Evolutionary conservation across 1,140 invertebrate species (phyloP), one percentile per base, ranked within the genome.

Genomic region (Scaptomyza montana): DNA sequence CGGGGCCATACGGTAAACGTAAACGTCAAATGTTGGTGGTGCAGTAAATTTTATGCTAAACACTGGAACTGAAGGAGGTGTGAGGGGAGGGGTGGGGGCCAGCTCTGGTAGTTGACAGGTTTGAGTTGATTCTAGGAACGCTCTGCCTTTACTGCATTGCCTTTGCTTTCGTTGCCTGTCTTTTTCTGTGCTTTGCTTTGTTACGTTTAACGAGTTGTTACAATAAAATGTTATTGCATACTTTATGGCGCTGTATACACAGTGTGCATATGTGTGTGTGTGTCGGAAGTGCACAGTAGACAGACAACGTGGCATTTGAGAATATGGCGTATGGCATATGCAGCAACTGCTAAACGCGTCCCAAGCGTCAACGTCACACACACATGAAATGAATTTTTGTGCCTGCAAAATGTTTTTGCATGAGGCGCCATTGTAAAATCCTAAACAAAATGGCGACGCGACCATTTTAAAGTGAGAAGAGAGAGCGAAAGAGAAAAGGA

Each of bases 21-120:
- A 76, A 82, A 73, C 84, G 78, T 77, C 84, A 89, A 86, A 87
- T 75, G 78, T 68, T 87, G 71, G 80, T 76, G 84, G 78, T 76
- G 82, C 78, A 78, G 82, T 86, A 89, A 82, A 86, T 89, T 86
- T 87, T 86, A 86, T 86, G 82, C 84, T 86, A 86, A 86, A 77
- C 64, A 82, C 46, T 5, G 59, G 51, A 56, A 50, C 59, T 55
- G 28, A 10, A 46, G 49, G 41, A 1, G 16, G 16, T 16, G 16
- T 16, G 16, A 16, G 16, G 13, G 43, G 16, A 67, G 49, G 43
- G 53, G 1, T 16, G 16, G 16, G 16, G 16, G 16, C 16, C 28
- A 63, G 9, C 5, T 6, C 30, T n/a, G 16, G 10, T 9, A 30
- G 43, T 10, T 16, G 54, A 36, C 12, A 19, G 67, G 60, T 9